Base-by-base conservation (phyloP, 2,113 vertebrate genomes). In the Nannobrachium achirus region DNA sequence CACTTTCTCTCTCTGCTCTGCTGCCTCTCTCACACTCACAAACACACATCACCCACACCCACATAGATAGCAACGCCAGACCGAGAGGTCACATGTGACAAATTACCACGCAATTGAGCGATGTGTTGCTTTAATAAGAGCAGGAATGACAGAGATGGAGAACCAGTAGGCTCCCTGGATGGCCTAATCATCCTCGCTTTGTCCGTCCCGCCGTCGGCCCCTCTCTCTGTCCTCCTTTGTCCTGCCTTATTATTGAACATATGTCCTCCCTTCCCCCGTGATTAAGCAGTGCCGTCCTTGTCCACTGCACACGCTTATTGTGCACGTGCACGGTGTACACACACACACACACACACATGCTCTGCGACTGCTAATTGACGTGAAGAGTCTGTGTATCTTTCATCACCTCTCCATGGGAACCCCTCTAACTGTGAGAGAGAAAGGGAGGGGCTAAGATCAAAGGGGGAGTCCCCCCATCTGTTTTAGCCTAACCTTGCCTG, bases 181-280 rank as follows among this genome's bases (percentile, higher is more conserved):
- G 15, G 41, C 68, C 73, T 71, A 11, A 79, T 76, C 75, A 20
- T 51, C 58, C 69, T 63, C 76, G 66, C 71, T 65, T n/a, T 48
- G 42, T 61, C 68, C 56, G 38, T 74, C 56, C 58, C 19, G 53
- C 77, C 25, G 7, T 39, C 77, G 75, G 79, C 69, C 80, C 77
- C 71, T 44, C 75, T 44, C 55, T 64, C 73, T 68, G 71, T 66
- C 71, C 71, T 66, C 66, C 79, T 83, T 83, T 86, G 88, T 82
- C 80, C 78, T 81, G 68, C 80, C 74, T 83, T 90, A 79, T 88
- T 91, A 91, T 87, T 85, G 85, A 88, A 90, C 88, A 89, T 78
- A 79, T 86, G 86, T 82, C 84, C 73, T 72, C 57, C 82, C 76
- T 79, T 73, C 80, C 83, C 68, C 67, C 44, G 8, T 75, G 60